Evolutionary conservation across 2,888 invertebrate genomes (phyloP), one percentile per base, ranked within the genome.

Genomic region (Eilema depressum): DNA sequence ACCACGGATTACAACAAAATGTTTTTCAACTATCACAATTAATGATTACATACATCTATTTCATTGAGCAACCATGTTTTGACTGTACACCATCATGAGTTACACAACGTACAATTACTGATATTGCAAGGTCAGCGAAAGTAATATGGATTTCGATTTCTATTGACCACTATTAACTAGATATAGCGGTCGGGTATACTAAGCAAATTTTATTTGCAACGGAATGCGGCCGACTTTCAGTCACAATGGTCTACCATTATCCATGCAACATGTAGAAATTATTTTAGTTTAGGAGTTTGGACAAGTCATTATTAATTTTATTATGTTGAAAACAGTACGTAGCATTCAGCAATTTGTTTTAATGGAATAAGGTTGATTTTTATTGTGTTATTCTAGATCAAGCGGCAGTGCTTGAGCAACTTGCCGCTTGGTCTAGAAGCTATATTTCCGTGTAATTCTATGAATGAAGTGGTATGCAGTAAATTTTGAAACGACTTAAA

Each of bases 41-140:
- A 77, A 71, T 79, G 73, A 63, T 11, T 23, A 64, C 53, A 73
- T 75, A 65, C 14, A 72, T 65, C 57, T 70, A 69, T 62, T 75
- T 25, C 80, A 89, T 91, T 90, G 83, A 85, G 87, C 85, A 91
- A 90, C 84, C 82, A 80, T 81, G 76, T 83, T 87, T 87, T 86
- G 89, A 91, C 89, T 89, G 89, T 89, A 86, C 86, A 76, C 79
- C 85, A 82, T 80, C 79, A 66, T 66, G 14, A 79, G 71, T 91
- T 91, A 85, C 88, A 83, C 86, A 89, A 91, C 82, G 71, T 70
- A 79, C 88, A 89, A 91, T 91, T 90, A 90, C 83, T 88, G 81
- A 86, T 84, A 87, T 84, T 85, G 87, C 87, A 92, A 92, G 92
- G 92, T 89, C 89, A 78, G 83, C 82, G 91, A 92, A 92, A 92